Evolutionary conservation across 2,797 vertebrate genomes (phyloP).

Genomic region (Rhinophrynus dorsalis): DNA sequence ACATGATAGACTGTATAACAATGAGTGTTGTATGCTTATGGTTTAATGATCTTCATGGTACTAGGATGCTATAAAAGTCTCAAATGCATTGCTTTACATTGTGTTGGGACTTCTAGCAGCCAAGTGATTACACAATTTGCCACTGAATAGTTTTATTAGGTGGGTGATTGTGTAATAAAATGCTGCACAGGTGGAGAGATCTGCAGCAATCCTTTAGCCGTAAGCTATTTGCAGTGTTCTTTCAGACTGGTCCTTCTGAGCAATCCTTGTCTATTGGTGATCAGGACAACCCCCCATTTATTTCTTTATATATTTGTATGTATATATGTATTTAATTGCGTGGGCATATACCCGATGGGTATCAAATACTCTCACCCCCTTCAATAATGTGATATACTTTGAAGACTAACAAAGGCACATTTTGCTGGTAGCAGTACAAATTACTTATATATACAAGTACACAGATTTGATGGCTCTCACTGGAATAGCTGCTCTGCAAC

Average conservation of each 20-base stretch:
- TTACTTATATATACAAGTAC: not conserved
- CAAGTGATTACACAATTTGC: not conserved
- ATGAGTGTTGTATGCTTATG: not conserved
- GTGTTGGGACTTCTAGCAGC: too few relatives aligned
- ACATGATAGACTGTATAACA: not conserved
- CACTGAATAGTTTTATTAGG: not conserved
- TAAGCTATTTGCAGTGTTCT: constrained; percentile 9
- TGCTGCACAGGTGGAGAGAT: constrained; percentile 37
- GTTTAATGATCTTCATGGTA: not conserved
- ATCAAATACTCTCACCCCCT: not conserved
- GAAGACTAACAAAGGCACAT: not conserved
- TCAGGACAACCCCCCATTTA: too few relatives aligned
- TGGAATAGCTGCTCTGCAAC: not conserved
- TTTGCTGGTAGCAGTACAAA: not conserved
- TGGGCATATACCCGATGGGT: constrained; percentile 13
- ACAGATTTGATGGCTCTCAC: not conserved
- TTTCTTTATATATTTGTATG: too few relatives aligned
- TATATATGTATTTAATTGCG: too few relatives aligned
- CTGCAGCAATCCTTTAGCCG: constrained; percentile 30
- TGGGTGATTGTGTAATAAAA: constrained; percentile 35
- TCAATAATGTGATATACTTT: not conserved
- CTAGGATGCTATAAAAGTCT: too few relatives aligned
- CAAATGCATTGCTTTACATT: too few relatives aligned
- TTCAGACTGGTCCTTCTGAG: constrained; percentile 6
- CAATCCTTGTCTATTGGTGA: not conserved